Conservation (phyloP, 2,797 vertebrate genomes). For the Muscicapa striata region DNA sequence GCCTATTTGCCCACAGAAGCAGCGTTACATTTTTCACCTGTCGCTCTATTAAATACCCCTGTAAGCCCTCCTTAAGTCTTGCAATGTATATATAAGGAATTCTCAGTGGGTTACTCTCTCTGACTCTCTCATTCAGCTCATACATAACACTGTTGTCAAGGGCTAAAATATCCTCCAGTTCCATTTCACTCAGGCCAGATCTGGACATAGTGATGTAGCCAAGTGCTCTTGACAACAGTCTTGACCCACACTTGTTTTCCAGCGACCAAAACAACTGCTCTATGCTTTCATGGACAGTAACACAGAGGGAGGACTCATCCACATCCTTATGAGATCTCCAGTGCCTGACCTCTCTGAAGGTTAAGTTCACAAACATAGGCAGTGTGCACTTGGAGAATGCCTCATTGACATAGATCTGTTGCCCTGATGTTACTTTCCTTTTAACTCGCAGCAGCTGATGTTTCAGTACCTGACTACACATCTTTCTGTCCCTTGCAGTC, state of each 20-base stretch:
- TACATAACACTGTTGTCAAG: constrained; percentile 94
- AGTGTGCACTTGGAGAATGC: constrained; percentile 96
- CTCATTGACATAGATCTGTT: constrained; percentile 98
- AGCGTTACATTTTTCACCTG: constrained; percentile 93
- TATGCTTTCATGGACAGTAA: constrained; percentile 97
- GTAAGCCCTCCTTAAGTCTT: constrained; percentile 92
- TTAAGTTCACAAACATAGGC: constrained; percentile 98
- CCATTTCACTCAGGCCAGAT: constrained; percentile 93
- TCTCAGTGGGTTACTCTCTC: constrained; percentile 89
- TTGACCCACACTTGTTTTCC: constrained; percentile 90
- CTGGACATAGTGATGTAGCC: constrained; percentile 98
- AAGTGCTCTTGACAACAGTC: constrained; percentile 91
- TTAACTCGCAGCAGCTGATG: constrained; percentile 93
- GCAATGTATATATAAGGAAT: constrained; percentile 94
- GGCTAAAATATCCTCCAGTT: constrained; percentile 95
- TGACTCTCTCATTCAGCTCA: constrained; percentile 86
- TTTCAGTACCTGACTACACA: constrained; percentile 97
- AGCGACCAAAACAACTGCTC: constrained; percentile 96
- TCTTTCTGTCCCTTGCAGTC: constrained; percentile 90
- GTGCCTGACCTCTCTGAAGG: constrained; percentile 93
- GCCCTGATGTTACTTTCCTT: constrained; percentile 97
- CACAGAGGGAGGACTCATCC: constrained; percentile 91
- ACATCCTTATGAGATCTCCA: constrained; percentile 99
- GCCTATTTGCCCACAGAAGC: constrained; percentile 97
- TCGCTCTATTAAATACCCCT: constrained; percentile 94